Base-by-base conservation (phyloP, 2,113 vertebrate species). In the Protobothrops flavoviridis region DNA sequence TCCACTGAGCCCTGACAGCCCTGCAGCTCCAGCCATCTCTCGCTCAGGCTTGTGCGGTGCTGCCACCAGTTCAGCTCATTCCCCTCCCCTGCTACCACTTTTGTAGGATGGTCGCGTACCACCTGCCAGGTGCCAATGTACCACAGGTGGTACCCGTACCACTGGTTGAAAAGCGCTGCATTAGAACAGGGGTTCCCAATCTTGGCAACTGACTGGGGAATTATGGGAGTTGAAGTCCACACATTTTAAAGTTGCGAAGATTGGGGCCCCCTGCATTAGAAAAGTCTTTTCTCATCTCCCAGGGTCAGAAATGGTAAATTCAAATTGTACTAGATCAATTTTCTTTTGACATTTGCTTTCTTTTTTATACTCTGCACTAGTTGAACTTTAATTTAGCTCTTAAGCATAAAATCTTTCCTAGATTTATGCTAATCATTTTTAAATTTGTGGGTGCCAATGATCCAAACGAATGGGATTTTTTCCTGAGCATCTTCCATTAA, bases 401-500 rank as follows among this genome's bases (percentile, higher is more conserved):
- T 81, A 93, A 95, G 87, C 56, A 56, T 95, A 61, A 56, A 91
- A 90, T 87, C 88, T 95, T 92, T 94, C 43, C 93, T 93, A 93
- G 90, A 93, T 92, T 94, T 96, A 96, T 85, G 94, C 74, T 96
- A 96, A 96, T 95, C 50, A 53, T 92, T 88, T 95, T 95, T 96
- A 94, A 95, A 88, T 96, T 95, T 95, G 93, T 95, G 92, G 91
- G 92, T 93, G 88, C 88, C 93, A 94, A 94, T 94, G 93, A 94
- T 91, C 94, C 95, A 93, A 95, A 92, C 56, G 93, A 93, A 95
- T 88, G 24, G 88, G 85, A 94, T 48, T 17, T 95, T 43, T 96
- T 97, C 91, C 92, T 95, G 91, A 94, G 95, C 95, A 93, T 90
- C 94, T 96, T 95, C 94, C 94, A 95, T 97, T 95, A 96, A 95